A percentile compares a stretch with the other conserved stretches of the same genome.
phyloP scores from a whole-genome alignment of 2,113 vertebrate species.

The Chlamydotis undulata region DNA sequence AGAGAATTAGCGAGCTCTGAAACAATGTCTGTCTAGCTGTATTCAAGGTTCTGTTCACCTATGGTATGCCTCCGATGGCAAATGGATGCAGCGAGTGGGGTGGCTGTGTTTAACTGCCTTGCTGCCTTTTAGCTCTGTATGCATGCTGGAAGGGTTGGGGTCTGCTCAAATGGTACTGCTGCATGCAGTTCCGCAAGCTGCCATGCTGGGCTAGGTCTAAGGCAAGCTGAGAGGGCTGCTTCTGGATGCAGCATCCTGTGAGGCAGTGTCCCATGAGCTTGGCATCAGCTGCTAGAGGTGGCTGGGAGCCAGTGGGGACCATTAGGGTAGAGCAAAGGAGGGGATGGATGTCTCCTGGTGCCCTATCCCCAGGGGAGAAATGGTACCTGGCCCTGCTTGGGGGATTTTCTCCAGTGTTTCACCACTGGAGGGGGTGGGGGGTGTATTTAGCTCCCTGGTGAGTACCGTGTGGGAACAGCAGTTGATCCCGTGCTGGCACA shows the following conservation, averaged over 20 bases:
- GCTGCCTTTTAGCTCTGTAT: not conserved
- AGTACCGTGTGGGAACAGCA: not conserved
- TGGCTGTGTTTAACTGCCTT: not conserved
- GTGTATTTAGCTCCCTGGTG: not conserved
- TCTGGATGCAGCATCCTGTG: not conserved
- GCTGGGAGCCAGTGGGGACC: not conserved
- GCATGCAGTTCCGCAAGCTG: not conserved
- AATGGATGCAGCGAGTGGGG: rapidly evolving
- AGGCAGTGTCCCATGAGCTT: not conserved
- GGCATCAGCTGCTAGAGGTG: not conserved
- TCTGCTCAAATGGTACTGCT: not conserved
- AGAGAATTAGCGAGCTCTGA: not conserved
- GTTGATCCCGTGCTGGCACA: not conserved
- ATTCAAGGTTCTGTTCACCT: not conserved
- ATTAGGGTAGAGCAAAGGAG: not conserved
- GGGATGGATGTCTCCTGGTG: not conserved
- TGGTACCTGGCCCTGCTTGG: not conserved
- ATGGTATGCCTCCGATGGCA: not conserved
- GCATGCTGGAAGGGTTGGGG: not conserved
- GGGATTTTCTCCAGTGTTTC: not conserved
- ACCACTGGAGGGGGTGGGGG: too few relatives aligned
- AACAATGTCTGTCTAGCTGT: not conserved
- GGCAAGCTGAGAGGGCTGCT: not conserved
- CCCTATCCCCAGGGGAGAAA: rapidly evolving
- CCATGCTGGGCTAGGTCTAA: not conserved